Conservation (phyloP, 2,113 vertebrate species). For the Tyrannus savana region DNA sequence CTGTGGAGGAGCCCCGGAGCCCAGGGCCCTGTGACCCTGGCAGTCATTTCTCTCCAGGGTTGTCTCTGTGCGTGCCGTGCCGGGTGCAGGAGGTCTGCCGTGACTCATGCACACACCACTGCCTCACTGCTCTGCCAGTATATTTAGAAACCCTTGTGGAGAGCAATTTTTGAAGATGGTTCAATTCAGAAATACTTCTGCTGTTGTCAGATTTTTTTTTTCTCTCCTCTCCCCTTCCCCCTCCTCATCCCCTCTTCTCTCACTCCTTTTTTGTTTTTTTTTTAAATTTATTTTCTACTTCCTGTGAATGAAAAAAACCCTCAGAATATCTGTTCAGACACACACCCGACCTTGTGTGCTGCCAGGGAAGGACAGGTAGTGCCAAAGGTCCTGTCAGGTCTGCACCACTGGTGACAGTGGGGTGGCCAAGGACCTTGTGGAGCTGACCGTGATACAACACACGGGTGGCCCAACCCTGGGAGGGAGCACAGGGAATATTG, state of each 20-base stretch:
- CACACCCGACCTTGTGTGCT: background rate
- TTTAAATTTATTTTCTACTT: background rate
- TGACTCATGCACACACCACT: conserved; percentile 57
- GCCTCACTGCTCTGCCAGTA: conserved; percentile 8
- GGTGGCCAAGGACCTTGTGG: background rate
- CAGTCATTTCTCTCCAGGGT: background rate
- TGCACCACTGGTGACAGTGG: rapidly evolving
- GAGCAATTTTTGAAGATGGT: conserved; percentile 63
- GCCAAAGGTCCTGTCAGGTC: background rate
- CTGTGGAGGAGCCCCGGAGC: background rate
- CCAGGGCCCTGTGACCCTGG: background rate
- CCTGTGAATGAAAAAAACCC: background rate
- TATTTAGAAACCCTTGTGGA: conserved; percentile 66
- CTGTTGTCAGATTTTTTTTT: conserved; percentile 39
- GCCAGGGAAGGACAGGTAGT: background rate
- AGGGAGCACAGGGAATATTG: background rate
- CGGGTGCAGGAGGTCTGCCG: background rate
- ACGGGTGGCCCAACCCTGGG: rapidly evolving
- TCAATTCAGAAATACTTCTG: conserved; percentile 66
- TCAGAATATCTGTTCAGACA: background rate
- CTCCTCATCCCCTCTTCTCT: background rate
- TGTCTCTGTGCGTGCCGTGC: background rate
- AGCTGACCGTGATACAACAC: background rate
- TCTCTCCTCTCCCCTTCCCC: background rate
- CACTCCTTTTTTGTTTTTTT: background rate